A percentile compares a stretch with the other conserved stretches of the same genome.
Evolutionary conservation across 2,797 vertebrate genomes (phyloP).

Genomic region (Sebastes nivosus): DNA sequence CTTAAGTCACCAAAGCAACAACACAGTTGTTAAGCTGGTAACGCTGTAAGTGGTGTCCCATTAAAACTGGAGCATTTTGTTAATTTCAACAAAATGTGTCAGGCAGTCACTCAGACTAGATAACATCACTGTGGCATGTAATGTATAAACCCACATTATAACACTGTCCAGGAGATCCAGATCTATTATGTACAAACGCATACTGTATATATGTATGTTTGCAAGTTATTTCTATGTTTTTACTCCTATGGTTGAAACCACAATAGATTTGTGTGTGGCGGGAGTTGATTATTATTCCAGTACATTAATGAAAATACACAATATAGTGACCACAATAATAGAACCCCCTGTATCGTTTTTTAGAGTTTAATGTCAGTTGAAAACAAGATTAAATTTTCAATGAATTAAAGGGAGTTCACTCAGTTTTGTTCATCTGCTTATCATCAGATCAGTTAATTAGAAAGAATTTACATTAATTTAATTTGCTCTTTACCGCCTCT

Average conservation of each 20-base stretch:
- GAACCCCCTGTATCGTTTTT: not conserved
- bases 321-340: not conserved
- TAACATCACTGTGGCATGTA: not conserved
- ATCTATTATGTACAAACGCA: not conserved
- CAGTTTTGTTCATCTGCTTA: constrained; percentile 18
- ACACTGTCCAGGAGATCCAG: not conserved
- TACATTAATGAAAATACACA: not conserved
- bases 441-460: constrained; percentile 77
- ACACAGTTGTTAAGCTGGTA: not conserved
- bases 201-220: not conserved
- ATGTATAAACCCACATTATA: not conserved
- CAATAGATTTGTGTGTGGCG: not conserved
- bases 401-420: not conserved
- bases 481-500: constrained; percentile 67
- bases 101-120: not conserved
- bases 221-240: not conserved
- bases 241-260: not conserved
- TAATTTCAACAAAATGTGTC: not conserved
- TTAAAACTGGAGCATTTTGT: not conserved
- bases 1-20: not conserved
- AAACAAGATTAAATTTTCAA: not conserved
- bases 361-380: not conserved
- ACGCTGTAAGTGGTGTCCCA: not conserved
- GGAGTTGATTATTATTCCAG: not conserved
- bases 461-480: constrained; percentile 13